phyloP scores from a whole-genome alignment of 1,140 invertebrate genomes.

The Anadara kagoshimensis region DNA sequence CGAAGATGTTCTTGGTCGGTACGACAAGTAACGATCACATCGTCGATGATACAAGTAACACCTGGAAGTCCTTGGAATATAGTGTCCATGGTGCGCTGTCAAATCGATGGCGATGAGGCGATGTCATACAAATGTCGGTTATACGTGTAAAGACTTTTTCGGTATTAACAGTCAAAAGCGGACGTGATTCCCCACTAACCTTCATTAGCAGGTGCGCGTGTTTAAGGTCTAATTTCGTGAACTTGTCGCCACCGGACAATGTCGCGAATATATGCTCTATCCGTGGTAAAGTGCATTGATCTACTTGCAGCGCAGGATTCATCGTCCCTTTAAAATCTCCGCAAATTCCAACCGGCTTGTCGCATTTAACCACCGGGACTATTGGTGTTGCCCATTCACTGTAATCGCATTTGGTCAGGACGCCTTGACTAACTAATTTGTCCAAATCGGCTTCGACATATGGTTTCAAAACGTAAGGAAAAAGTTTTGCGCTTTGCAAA shows the following conservation, averaged over 20 bases:
- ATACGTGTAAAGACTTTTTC: conserved; percentile 59
- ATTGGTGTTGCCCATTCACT: background rate
- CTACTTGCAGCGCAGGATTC: background rate
- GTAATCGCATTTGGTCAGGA: conserved; percentile 26
- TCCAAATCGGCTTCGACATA: conserved; percentile 34
- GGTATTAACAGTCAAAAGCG: conserved; percentile 50
- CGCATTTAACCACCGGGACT: too few species aligned
- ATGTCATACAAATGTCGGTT: conserved; percentile 70
- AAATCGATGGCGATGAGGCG: conserved; percentile 74
- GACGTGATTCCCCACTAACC: conserved; percentile 50
- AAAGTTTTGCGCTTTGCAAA: conserved; percentile 43
- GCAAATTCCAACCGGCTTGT: too few species aligned
- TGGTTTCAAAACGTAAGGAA: conserved; percentile 69
- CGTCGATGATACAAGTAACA: conserved; percentile 38
- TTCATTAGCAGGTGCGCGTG: conserved; percentile 46
- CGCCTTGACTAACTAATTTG: conserved; percentile 30
- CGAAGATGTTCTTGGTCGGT: conserved; percentile 25
- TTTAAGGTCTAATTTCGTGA: conserved; percentile 64
- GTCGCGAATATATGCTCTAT: conserved; percentile 58
- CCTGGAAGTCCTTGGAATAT: conserved; percentile 53
- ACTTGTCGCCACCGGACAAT: conserved; percentile 55
- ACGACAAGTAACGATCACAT: conserved; percentile 46
- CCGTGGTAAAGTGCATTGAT: conserved; percentile 60
- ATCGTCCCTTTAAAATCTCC: too few species aligned
- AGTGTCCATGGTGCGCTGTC: conserved; percentile 75